These are phyloP conservation scores for Nycteola revayana DNA, from an alignment of 2,888 invertebrate genomes.

Conservation along the genomic window DNA sequence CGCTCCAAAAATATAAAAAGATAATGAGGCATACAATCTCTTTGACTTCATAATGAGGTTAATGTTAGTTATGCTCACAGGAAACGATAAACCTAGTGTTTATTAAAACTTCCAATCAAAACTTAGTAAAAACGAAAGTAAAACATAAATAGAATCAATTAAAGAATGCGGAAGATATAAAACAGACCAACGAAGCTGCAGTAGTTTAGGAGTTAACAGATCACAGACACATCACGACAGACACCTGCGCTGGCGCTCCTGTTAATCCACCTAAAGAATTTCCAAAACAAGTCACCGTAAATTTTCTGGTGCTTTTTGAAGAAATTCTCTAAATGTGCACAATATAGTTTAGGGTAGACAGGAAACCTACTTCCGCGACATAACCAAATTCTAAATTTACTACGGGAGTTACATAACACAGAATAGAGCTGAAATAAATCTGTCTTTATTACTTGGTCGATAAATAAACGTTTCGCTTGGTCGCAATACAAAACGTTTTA, in stretches of 20 bases:
- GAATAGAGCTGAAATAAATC: constrained; percentile 30
- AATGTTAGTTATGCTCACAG: constrained; percentile 34
- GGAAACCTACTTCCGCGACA: constrained; percentile 48
- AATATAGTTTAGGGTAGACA: constrained; percentile 25
- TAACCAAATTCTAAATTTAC: constrained; percentile 34
- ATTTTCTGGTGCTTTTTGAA: constrained; percentile 27
- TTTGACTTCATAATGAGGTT: constrained; percentile 26
- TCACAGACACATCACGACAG: constrained; percentile 31
- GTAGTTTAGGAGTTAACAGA: constrained; percentile 39
- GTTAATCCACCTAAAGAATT: constrained; percentile 25
- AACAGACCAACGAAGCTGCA: constrained; percentile 44
- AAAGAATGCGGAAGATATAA: constrained; percentile 70
- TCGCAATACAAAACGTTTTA: constrained; percentile 37
- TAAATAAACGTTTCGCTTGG: constrained; percentile 29
- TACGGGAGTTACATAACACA: constrained; percentile 31
- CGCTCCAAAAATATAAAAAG: constrained; percentile 13
- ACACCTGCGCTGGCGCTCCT: constrained; percentile 17
- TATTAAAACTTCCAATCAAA: constrained; percentile 44
- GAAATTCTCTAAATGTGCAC: constrained; percentile 32
- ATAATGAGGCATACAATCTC: constrained; percentile 1
- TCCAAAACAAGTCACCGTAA: constrained; percentile 21
- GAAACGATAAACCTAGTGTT: constrained; percentile 48
- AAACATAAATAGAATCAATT: constrained; percentile 61
- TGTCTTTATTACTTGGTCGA: constrained; percentile 29
- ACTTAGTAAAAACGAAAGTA: constrained; percentile 52